These are phyloP conservation scores for Incurvaria masculella DNA, from an alignment of 2,888 invertebrate species.

Conservation along the genomic window DNA sequence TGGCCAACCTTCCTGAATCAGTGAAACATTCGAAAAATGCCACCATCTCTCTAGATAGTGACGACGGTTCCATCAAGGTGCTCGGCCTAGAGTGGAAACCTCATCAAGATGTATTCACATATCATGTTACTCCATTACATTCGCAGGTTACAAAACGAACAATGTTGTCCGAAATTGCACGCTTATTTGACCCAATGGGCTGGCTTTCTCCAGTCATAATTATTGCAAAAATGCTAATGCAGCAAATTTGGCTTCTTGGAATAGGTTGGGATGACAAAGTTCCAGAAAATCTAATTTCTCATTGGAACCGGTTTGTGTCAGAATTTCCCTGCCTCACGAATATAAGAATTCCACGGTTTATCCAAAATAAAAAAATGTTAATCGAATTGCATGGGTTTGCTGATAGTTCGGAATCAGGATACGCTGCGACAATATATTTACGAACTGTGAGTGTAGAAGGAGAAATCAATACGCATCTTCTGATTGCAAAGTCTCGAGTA, in stretches of 20 bases:
- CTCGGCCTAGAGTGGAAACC: too few relatives aligned
- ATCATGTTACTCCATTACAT: too few relatives aligned
- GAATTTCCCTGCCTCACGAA: not conserved
- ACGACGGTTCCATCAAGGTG: not conserved
- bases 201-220: conserved; percentile 10
- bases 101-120: too few relatives aligned
- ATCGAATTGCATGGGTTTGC: conserved; percentile 6
- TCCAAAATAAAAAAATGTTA: not conserved
- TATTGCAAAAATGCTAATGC: not conserved
- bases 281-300: not conserved
- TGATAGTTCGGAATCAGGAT: conserved; percentile 4
- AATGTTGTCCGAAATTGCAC: conserved; percentile 7
- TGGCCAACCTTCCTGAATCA: too few relatives aligned
- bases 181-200: conserved; percentile 11
- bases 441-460: not conserved
- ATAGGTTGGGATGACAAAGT: not conserved
- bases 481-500: conserved; percentile 10
- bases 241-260: not conserved
- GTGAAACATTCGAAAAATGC: too few relatives aligned
- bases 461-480: not conserved
- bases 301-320: not conserved
- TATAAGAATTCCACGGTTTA: not conserved
- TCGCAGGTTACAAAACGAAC: conserved; percentile 5
- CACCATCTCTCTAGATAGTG: too few relatives aligned
- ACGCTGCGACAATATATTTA: conserved; percentile 8